Conservation (phyloP, 2,113 vertebrate genomes). For the Gallinago undulata region DNA sequence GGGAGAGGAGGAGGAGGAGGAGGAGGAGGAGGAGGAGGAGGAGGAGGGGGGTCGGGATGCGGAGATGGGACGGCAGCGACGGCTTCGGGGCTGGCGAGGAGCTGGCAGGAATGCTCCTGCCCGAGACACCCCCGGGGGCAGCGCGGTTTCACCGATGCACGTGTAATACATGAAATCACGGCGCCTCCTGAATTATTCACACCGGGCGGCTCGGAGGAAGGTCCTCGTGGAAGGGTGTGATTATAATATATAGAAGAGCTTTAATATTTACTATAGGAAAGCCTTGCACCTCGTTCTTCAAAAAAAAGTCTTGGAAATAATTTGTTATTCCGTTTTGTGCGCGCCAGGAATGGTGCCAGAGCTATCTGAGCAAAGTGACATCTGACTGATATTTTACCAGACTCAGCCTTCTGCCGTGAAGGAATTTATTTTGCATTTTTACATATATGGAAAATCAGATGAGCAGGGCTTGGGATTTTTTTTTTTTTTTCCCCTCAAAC, state of each 20-base stretch:
- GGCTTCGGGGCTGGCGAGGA: not conserved
- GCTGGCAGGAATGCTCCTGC: constrained; percentile 19
- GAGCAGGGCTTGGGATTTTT: not conserved
- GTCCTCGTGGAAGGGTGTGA: not conserved
- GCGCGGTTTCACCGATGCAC: not conserved
- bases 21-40: not conserved
- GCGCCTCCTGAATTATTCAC: not conserved
- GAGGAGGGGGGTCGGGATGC: not conserved
- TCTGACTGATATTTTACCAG: constrained; percentile 50
- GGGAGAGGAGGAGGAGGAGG: not conserved
- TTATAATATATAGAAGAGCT: not conserved
- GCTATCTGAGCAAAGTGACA: constrained; percentile 9
- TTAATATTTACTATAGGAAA: not conserved
- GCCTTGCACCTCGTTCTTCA: not conserved
- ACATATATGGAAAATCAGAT: constrained; percentile 26
- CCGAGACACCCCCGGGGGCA: not conserved
- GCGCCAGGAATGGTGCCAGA: constrained; percentile 22
- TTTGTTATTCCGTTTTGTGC: not conserved
- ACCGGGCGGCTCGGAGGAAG: not conserved
- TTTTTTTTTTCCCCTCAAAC: not conserved
- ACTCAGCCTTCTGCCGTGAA: constrained; percentile 21
- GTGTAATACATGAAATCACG: not conserved
- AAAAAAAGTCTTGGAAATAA: not conserved
- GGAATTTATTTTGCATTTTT: not conserved
- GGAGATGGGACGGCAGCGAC: not conserved